Percentiles rank a stretch among this genome's conserved stretches.
Conservation (phyloP, 2,797 vertebrate genomes). For the Anguilla megastoma region DNA sequence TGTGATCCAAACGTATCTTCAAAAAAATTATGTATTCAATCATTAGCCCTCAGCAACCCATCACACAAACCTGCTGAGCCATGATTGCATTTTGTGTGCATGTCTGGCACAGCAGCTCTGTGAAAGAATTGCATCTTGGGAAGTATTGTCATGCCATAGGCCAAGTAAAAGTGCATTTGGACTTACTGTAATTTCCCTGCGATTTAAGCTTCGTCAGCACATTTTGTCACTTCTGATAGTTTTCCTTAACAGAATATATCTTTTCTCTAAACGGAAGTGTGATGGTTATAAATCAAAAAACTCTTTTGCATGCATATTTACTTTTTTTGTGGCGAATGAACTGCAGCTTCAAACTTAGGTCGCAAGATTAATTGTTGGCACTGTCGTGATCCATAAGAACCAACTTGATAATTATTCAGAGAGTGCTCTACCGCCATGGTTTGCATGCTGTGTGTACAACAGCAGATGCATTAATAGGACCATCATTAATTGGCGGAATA, state of each 20-base stretch:
- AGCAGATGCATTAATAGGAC: background rate
- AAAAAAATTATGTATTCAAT: background rate
- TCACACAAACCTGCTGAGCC: background rate
- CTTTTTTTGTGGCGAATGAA: background rate
- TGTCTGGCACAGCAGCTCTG: background rate
- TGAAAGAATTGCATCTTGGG: background rate
- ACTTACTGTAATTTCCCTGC: background rate
- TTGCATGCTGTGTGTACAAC: background rate
- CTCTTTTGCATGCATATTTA: background rate
- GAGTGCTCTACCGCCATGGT: background rate
- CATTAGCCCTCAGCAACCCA: background rate
- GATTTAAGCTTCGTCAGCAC: background rate
- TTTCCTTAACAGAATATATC: background rate
- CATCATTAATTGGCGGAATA: background rate
- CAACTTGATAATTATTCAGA: background rate
- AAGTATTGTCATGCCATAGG: background rate
- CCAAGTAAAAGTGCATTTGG: background rate
- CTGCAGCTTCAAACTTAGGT: background rate
- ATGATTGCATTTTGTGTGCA: background rate
- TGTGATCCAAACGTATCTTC: background rate
- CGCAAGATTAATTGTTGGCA: background rate
- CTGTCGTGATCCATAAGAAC: background rate
- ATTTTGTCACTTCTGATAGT: background rate
- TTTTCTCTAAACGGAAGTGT: background rate
- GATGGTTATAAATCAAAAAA: constrained; percentile 4